phyloP scores from a whole-genome alignment of 2,113 vertebrate genomes.

The Poeciliopsis occidentalis region DNA sequence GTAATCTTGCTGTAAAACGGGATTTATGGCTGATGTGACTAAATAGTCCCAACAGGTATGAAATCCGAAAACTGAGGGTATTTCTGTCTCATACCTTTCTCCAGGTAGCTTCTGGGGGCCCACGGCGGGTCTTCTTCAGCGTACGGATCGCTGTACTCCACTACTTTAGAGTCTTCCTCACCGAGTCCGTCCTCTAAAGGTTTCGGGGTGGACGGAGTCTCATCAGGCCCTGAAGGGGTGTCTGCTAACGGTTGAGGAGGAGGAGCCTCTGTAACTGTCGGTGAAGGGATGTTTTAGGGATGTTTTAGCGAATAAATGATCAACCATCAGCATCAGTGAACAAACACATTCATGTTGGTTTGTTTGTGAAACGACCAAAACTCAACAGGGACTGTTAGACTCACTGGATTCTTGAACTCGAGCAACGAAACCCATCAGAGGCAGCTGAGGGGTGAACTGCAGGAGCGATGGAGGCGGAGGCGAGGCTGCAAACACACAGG shows the following conservation, averaged over 20 bases:
- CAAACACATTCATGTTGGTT: background rate
- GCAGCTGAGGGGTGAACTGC: slow-evolving; percentile 97
- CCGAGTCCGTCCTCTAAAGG: slow-evolving; percentile 83
- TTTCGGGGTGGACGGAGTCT: slow-evolving; percentile 83
- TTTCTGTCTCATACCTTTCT: slow-evolving; percentile 84
- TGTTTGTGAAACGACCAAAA: background rate
- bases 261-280: slow-evolving; percentile 88
- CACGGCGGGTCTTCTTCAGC: slow-evolving; percentile 95
- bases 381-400: slow-evolving; percentile 60
- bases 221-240: slow-evolving; percentile 80
- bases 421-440: slow-evolving; percentile 96
- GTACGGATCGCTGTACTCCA: slow-evolving; percentile 95
- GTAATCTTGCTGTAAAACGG: no score
- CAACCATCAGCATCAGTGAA: background rate
- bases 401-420: slow-evolving; percentile 98
- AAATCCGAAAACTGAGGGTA: background rate
- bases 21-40: background rate
- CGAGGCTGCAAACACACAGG: slow-evolving; percentile 77
- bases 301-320: background rate
- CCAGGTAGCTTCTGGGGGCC: slow-evolving; percentile 90
- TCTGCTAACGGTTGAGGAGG: slow-evolving; percentile 82
- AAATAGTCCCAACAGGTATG: background rate
- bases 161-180: slow-evolving; percentile 90
- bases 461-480: slow-evolving; percentile 91
- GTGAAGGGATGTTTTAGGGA: background rate